A percentile compares a stretch with the other conserved stretches of the same genome.
Evolutionary conservation across 1,140 invertebrate genomes (phyloP).

Genomic region (Drosophila sulfurigaster): DNA sequence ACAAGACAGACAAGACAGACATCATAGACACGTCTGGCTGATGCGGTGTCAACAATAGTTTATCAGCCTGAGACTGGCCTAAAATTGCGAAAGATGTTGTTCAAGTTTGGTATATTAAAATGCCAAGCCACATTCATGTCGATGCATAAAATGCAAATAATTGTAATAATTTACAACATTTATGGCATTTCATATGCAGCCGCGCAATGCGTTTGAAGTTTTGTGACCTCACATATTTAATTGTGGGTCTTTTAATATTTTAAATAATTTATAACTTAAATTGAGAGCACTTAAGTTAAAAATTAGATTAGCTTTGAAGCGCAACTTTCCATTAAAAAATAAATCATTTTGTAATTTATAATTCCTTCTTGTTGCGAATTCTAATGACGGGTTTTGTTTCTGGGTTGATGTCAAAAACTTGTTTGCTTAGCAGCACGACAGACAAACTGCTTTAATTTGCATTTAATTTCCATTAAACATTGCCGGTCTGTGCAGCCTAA

Average conservation of each 20-base stretch:
- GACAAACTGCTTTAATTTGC: too few species aligned
- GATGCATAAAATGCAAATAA: slow-evolving; percentile 3
- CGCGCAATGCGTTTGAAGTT: not conserved
- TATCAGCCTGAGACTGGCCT: slow-evolving; percentile 2
- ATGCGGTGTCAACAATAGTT: not conserved
- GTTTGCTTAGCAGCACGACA: too few species aligned
- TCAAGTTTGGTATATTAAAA: slow-evolving; percentile 3
- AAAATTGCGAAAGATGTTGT: slow-evolving; percentile 22
- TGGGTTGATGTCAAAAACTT: too few species aligned
- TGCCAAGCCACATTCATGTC: not conserved
- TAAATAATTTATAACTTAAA: not conserved
- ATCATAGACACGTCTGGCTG: slow-evolving; percentile 21
- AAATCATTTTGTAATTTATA: not conserved
- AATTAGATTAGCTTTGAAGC: not conserved
- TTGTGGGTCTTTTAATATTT: not conserved
- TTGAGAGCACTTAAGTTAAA: not conserved
- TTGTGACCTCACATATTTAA: not conserved
- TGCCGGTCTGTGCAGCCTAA: too few species aligned
- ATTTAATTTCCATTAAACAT: too few species aligned
- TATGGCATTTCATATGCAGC: not conserved
- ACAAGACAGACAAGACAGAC: not conserved
- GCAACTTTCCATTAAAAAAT: not conserved
- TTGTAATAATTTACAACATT: slow-evolving; percentile 1
- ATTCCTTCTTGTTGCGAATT: not conserved
- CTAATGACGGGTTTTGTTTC: not conserved